Evolutionary conservation across 2,888 invertebrate genomes (phyloP), one percentile per base, ranked within the genome.

Genomic region (Parochlus steinenii): DNA sequence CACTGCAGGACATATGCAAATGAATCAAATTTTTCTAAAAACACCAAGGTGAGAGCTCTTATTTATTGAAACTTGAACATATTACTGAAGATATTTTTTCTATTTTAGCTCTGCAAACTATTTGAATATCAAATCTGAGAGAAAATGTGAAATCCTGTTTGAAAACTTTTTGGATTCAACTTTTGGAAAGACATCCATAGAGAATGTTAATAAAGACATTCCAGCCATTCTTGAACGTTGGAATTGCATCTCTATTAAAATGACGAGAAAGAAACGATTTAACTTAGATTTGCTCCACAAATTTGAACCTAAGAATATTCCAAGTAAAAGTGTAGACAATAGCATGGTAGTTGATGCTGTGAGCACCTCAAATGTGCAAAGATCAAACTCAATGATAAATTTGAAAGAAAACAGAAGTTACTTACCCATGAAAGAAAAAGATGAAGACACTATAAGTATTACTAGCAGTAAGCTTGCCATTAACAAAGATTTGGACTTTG

Each of bases 1-100:
- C 40, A 63, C 65, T 10, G 74, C 72, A 34, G 87, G 82, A 0
- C 68, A 69, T 0, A 65, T 80, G 53, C 68, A 71, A 28, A 61
- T 76, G 22, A 74, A 73, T 46, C 66, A 71, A 19, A 63, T 67
- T 1, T 70, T 65, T 47, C 63, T 67, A 1, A 67, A 62, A 31
- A 62, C 64, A 48, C 73, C 74, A 18, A 65, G 61, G 71, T 74
- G 44, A 61, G 59, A 54, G 31, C 22, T 37, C 15, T 33, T 35
- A 29, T 23, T 8, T 6, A 7, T 24, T 24, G 22, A 5, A 14
- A 31, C 10, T 17, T 32, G 22, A 18, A 17, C 12, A 28, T 28
- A 17, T 28, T 8, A 26, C 6, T 26, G 7, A n/a, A n/a, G 6
- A 26, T n/a, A 6, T 11, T 3, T 5, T 30, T 4, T 29, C 19